These are phyloP conservation scores for Montipora cactus DNA, from an alignment of 64 coral and sea anemone species.

Conservation along the genomic window DNA sequence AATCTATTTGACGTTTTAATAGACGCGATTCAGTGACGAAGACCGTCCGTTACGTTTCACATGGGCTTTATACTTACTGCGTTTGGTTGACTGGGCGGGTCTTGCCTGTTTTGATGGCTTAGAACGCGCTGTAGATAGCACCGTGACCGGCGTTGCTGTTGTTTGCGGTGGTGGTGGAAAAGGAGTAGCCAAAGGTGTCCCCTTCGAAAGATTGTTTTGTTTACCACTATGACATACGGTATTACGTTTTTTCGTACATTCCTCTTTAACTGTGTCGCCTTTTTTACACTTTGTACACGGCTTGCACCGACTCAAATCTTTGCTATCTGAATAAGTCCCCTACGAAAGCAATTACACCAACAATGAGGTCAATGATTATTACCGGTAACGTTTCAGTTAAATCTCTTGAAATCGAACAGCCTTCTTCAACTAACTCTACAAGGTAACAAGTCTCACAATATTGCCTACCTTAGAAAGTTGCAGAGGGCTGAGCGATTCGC, in stretches of 20 bases:
- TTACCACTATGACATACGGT: not conserved
- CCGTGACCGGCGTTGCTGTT: not conserved
- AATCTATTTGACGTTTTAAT: too few relatives aligned
- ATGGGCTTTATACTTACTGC: not conserved
- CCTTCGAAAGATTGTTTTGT: not conserved
- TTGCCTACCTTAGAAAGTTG: too few relatives aligned
- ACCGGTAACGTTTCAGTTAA: too few relatives aligned
- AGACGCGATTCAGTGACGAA: too few relatives aligned
- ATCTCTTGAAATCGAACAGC: too few relatives aligned
- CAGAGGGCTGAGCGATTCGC: too few relatives aligned
- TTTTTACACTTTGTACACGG: conserved; percentile 9
- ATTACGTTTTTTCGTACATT: conserved; percentile 14
- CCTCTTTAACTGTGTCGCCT: not conserved
- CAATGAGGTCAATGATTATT: not conserved
- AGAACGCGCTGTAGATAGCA: not conserved
- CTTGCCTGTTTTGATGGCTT: not conserved
- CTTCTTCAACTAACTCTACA: too few relatives aligned
- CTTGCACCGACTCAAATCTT: not conserved
- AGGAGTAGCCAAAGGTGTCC: too few relatives aligned
- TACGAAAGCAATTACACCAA: not conserved
- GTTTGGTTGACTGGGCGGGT: not conserved
- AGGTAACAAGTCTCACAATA: too few relatives aligned
- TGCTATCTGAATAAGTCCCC: not conserved
- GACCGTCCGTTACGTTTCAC: not conserved
- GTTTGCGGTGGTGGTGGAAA: not conserved